Conservation (phyloP, 2,797 vertebrate genomes). For the Alfaro cultratus region DNA sequence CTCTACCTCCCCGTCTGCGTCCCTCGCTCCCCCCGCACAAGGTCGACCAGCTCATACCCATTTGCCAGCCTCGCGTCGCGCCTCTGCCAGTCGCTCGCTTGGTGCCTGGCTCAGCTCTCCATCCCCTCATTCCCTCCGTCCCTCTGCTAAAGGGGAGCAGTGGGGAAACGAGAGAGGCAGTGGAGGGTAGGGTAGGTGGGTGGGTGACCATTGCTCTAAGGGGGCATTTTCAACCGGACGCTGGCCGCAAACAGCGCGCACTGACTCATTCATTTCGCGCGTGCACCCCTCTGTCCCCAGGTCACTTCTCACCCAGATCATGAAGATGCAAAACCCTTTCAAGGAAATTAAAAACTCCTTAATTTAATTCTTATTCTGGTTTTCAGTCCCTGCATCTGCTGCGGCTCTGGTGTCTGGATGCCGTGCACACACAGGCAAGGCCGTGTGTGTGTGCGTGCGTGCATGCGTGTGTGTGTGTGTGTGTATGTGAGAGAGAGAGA, state of each 20-base stretch:
- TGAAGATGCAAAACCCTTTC: conserved; percentile 32
- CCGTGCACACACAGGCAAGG: conserved; percentile 39
- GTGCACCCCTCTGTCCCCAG: conserved; percentile 10
- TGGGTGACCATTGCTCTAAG: conserved; percentile 50
- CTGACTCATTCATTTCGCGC: conserved; percentile 48
- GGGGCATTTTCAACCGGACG: conserved; percentile 69
- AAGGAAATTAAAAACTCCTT: conserved; percentile 5
- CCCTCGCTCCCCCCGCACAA: conserved; percentile 70
- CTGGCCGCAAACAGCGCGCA: conserved; percentile 51
- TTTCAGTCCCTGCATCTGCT: conserved; percentile 29
- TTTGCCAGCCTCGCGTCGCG: conserved; percentile 55
- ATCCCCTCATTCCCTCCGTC: conserved; percentile 33
- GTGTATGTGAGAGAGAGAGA: background rate
- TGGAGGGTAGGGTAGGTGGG: conserved; percentile 9
- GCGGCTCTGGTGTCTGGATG: conserved; percentile 40
- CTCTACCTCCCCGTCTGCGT: conserved; percentile 49
- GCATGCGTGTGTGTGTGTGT: conserved; percentile 27
- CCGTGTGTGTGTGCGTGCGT: conserved; percentile 38
- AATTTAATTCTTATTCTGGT: background rate
- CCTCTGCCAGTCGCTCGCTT: conserved; percentile 54
- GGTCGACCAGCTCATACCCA: conserved; percentile 73
- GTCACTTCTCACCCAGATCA: conserved; percentile 32
- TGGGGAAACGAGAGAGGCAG: conserved; percentile 11
- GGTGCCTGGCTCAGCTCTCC: conserved; percentile 40
- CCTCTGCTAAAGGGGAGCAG: conserved; percentile 23